Evolutionary conservation across 2,113 vertebrate genomes (phyloP).

Genomic region (Mystacornis crossleyi): DNA sequence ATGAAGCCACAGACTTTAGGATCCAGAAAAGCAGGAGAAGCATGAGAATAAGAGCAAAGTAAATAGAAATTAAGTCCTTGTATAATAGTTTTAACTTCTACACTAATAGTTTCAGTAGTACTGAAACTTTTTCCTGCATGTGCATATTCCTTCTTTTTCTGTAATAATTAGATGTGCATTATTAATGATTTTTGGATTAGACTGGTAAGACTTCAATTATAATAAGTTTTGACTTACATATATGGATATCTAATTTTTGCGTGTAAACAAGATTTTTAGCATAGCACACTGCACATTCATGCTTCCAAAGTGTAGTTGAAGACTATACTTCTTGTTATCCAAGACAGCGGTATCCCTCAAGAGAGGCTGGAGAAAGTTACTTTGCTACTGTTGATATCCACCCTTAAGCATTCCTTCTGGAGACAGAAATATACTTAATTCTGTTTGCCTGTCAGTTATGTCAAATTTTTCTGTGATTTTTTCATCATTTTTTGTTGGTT

Average conservation of each 20-base stretch:
- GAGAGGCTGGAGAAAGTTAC: not conserved
- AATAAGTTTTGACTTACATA: not conserved
- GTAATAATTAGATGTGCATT: not conserved
- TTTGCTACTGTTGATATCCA: slow-evolving; percentile 5
- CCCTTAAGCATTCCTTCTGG: not conserved
- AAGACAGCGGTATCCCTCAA: slow-evolving; percentile 1
- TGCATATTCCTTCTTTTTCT: not conserved
- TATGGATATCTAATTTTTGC: not conserved
- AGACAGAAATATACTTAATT: slow-evolving; percentile 1
- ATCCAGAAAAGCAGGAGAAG: not conserved
- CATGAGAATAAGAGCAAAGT: not conserved
- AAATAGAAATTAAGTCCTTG: not conserved
- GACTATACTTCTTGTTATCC: not conserved
- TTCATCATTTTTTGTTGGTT: slow-evolving; percentile 33
- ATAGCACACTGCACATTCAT: not conserved
- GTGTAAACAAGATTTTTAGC: not conserved
- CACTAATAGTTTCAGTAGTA: not conserved
- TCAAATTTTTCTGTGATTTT: slow-evolving; percentile 3
- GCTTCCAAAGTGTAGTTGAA: not conserved
- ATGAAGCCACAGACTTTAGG: not conserved
- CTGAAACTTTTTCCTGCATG: not conserved
- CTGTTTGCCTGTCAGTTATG: not conserved
- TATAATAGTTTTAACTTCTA: not conserved
- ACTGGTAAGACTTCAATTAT: not conserved
- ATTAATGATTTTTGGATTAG: not conserved